Base-by-base conservation (phyloP, 2,113 vertebrate genomes). In the Hippocampus abdominalis region DNA sequence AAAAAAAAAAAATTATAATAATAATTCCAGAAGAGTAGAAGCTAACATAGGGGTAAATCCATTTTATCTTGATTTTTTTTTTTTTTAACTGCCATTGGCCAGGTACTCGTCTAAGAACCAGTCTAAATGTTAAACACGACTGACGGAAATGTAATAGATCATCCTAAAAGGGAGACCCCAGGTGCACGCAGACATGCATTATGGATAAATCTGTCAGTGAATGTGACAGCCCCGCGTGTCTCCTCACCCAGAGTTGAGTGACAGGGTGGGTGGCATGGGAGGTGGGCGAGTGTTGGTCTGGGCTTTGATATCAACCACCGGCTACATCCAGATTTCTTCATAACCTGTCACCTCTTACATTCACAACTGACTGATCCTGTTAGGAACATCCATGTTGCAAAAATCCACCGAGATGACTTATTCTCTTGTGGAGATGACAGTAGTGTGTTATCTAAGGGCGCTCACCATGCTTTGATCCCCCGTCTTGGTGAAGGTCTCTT, bases 401-500 rank as follows among this genome's bases (percentile, higher is more conserved):
- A 64, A 44, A 23, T 44, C 21, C 23, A 27, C 18, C 2, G 61
- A 40, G 39, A 63, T n/a, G 61, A 21, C 61, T 39, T 39, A 40
- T 63, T 63, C 40, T 64, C 15, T n/a, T 23, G 61, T 13, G 11
- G 4, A 59, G 36, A 27, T 46, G 40, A 27, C 63, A 46, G n/a
- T 46, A 8, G 63, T 18, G 23, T 27, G 6, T 27, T 16, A 32
- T 54, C 27, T 27, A 39, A 18, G 42, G 27, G 10, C 3, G 12
- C 93, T 94, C 91, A 98, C 97, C 94, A 96, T 92, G 79, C 94
- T 95, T 78, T 96, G 96, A 91, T 97, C 96, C 27, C 94, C 95
- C 64, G 94, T 95, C 91, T 99, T 98, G 8, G 92, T 95, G 81
- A 98, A 98, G 2, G 96, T 97, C 86, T 94, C 97, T 86, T 99